A percentile compares a stretch with the other conserved stretches of the same genome.
These are phyloP conservation scores for Hypena proboscidalis DNA, from an alignment of 2,888 invertebrate species.

Conservation along the genomic window DNA sequence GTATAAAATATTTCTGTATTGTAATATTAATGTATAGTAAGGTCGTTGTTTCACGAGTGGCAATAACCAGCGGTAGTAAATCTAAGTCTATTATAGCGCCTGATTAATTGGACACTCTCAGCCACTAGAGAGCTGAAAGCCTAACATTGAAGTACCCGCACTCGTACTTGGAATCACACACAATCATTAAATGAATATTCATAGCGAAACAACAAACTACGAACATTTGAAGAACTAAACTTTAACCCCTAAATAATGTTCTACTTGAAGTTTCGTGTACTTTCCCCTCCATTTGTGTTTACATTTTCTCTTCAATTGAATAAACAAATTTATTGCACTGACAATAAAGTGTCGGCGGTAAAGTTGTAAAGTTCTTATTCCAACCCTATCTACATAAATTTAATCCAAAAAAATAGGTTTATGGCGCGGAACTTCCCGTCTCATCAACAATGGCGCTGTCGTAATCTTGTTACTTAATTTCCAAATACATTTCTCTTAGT, in stretches of 20 bases:
- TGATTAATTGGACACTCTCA: slow-evolving; percentile 4
- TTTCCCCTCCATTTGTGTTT: neutral
- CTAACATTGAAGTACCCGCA: neutral
- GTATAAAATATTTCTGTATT: neutral
- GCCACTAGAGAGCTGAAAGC: neutral
- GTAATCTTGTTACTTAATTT: slow-evolving; percentile 76
- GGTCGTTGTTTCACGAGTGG: neutral
- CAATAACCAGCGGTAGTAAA: neutral
- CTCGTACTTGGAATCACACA: neutral
- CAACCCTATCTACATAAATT: slow-evolving; percentile 74
- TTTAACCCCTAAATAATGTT: neutral
- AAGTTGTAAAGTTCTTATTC: slow-evolving; percentile 51
- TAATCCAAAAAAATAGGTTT: slow-evolving; percentile 70
- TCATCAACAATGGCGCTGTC: slow-evolving; percentile 70
- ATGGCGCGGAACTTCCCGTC: slow-evolving; percentile 64
- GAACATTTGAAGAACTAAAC: neutral
- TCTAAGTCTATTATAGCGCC: slow-evolving; percentile 4
- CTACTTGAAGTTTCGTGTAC: slow-evolving; percentile 1
- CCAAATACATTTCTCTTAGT: slow-evolving; percentile 73
- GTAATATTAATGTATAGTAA: neutral
- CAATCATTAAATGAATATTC: neutral
- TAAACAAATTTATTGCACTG: slow-evolving; percentile 33
- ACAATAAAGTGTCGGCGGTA: slow-evolving; percentile 34
- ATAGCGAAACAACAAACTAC: slow-evolving; percentile 1
- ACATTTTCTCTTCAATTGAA: slow-evolving; percentile 29